Evolutionary conservation across 2,113 vertebrate genomes (phyloP).

Genomic region (Calidris pygmaea): DNA sequence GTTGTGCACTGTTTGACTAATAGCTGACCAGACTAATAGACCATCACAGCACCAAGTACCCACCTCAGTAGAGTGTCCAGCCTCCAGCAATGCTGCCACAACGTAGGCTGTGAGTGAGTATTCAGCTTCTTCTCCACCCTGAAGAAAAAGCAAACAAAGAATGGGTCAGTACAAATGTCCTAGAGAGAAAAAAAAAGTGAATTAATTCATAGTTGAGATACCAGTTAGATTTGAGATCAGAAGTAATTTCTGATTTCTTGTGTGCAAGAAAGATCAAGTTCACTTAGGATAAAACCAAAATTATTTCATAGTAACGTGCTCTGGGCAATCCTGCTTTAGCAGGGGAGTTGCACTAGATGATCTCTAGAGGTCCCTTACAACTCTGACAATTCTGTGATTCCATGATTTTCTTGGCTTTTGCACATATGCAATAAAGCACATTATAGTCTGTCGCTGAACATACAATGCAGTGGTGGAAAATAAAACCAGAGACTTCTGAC

Average conservation of each 20-base stretch:
- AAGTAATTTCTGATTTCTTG: not conserved
- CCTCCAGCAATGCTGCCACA: slow-evolving; percentile 55
- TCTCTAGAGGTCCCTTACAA: too few species aligned
- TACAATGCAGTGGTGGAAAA: not conserved
- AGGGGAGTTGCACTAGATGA: too few species aligned
- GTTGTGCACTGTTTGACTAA: not conserved
- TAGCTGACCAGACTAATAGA: not conserved
- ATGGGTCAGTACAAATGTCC: not conserved
- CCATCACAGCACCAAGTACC: not conserved
- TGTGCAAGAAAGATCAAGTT: not conserved
- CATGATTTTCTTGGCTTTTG: not conserved
- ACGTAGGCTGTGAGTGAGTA: slow-evolving; percentile 60
- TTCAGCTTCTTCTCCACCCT: slow-evolving; percentile 56
- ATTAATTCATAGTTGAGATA: not conserved
- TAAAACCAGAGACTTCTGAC: not conserved
- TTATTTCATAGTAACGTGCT: not conserved
- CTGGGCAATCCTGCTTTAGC: too few species aligned
- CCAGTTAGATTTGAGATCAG: not conserved
- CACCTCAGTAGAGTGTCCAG: slow-evolving; percentile 34
- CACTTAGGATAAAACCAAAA: not conserved
- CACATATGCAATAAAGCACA: not conserved
- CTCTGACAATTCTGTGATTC: too few species aligned
- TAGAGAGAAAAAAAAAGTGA: not conserved
- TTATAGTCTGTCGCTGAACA: not conserved
- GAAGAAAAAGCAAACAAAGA: not conserved